Base-by-base conservation (phyloP, 1,140 invertebrate genomes). In the Heliconius nattereri region DNA sequence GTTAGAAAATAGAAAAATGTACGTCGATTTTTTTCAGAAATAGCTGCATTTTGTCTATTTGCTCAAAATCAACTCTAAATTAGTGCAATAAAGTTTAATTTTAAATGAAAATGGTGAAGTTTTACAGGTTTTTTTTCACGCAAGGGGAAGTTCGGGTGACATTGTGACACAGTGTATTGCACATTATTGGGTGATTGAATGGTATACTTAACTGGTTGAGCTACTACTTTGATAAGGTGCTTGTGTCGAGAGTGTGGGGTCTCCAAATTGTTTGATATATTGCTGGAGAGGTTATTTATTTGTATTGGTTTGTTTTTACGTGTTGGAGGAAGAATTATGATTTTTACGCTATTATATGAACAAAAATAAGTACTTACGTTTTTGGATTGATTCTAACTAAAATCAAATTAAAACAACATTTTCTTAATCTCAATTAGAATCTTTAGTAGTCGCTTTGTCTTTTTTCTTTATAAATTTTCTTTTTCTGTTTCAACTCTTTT, bases 141-240 rank as follows among this genome's bases (percentile, higher is more conserved):
- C 76, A 85, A 86, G 83, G 78, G 84, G 86, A 89, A 87, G 81
- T 85, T 88, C 80, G 80, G 89, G 90, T 90, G 89, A 94, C 91
- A 92, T 92, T 94, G 91, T 94, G 89, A 92, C 88, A 91, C 92
- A 92, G 85, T 94, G 90, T 92, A 92, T 90, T 92, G 91, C 91
- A 89, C 90, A 92, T 92, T 94, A 94, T 92, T 92, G 89, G 87
- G 91, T 94, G 91, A 94, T 94, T 94, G 89, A 94, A 92, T 90
- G 90, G 86, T 85, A 86, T 86, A 92, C 90, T 92, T 91, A 91
- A 89, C 87, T 87, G 86, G 85, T 85, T 89, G 85, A 88, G 81
- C 86, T 90, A 92, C 91, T 90, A 91, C 82, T 89, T 91, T 92
- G 91, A 92, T 92, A 92, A 93, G 90, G 90, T 87, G 85, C 87